These are phyloP conservation scores for Chrysogorgia sp. DNA, from an alignment of 92 coral and sea anemone species.

Conservation along the genomic window DNA sequence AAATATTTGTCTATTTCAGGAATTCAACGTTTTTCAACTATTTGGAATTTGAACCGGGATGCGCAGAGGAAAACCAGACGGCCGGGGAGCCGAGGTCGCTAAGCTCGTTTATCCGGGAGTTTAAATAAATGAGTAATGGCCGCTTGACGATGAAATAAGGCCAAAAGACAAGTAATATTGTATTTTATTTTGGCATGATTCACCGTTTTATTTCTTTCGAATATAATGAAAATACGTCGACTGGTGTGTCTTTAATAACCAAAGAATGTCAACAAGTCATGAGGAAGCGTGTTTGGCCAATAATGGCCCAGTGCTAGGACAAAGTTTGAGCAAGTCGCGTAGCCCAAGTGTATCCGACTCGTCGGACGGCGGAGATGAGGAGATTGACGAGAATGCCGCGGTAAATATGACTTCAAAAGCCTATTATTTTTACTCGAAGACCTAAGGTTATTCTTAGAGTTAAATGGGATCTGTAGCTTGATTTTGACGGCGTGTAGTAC, in stretches of 20 bases:
- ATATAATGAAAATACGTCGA: constrained; percentile 20
- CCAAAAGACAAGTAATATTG: constrained; percentile 15
- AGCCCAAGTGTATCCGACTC: constrained; percentile 98
- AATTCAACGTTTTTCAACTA: neutral
- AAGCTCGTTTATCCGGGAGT: constrained; percentile 32
- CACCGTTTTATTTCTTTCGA: constrained; percentile 2
- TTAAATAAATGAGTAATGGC: constrained; percentile 39
- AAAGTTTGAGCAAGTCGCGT: constrained; percentile 24
- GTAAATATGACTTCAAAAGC: constrained; percentile 58
- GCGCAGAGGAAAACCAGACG: neutral
- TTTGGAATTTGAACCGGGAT: neutral
- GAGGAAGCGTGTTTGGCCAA: constrained; percentile 30
- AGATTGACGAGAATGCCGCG: constrained; percentile 91
- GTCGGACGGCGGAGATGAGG: constrained; percentile 94
- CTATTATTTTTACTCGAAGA: neutral
- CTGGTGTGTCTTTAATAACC: neutral
- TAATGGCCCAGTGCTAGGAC: constrained; percentile 25
- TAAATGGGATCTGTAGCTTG: neutral
- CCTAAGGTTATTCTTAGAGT: neutral
- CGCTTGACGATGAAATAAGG: constrained; percentile 19
- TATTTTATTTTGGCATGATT: constrained; percentile 2
- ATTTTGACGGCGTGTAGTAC: neutral
- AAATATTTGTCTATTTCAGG: neutral
- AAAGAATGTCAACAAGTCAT: constrained; percentile 33
- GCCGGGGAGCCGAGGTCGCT: constrained; percentile 36